These are phyloP conservation scores for Ctenodactylus gundi DNA, from an alignment of 2,113 vertebrate species.

Conservation along the genomic window DNA sequence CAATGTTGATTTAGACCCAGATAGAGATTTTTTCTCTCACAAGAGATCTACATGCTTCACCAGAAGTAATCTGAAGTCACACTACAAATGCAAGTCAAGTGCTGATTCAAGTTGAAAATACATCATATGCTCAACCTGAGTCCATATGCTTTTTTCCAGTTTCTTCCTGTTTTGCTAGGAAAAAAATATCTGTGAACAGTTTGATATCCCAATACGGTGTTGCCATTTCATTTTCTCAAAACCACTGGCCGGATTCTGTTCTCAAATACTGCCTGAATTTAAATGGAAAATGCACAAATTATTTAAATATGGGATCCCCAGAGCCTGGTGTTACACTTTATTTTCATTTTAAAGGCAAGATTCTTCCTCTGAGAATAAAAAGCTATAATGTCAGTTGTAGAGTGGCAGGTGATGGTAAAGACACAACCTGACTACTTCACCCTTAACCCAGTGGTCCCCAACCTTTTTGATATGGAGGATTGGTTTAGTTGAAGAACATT, in stretches of 20 bases:
- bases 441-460: too few species aligned
- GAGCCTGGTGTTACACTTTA: background rate
- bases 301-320: conserved; percentile 32
- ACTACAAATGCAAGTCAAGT: conserved; percentile 74
- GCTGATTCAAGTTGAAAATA: conserved; percentile 72
- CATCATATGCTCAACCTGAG: conserved; percentile 70
- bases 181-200: conserved; percentile 61
- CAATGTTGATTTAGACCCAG: conserved; percentile 68
- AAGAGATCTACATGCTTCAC: conserved; percentile 68
- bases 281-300: conserved; percentile 33
- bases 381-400: background rate
- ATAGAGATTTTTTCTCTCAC: conserved; percentile 41
- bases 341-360: conserved; percentile 35
- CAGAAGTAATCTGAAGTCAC: conserved; percentile 74
- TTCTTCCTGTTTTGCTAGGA: conserved; percentile 75
- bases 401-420: background rate
- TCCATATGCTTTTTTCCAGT: conserved; percentile 73
- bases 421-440: background rate
- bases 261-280: conserved; percentile 55
- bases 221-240: conserved; percentile 66
- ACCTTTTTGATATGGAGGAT: too few species aligned
- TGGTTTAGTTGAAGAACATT: too few species aligned
- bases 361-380: background rate
- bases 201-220: conserved; percentile 71
- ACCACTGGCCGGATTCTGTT: conserved; percentile 56